Base-by-base conservation (phyloP, 2,888 invertebrate species). In the Euspilapteryx auroguttella region DNA sequence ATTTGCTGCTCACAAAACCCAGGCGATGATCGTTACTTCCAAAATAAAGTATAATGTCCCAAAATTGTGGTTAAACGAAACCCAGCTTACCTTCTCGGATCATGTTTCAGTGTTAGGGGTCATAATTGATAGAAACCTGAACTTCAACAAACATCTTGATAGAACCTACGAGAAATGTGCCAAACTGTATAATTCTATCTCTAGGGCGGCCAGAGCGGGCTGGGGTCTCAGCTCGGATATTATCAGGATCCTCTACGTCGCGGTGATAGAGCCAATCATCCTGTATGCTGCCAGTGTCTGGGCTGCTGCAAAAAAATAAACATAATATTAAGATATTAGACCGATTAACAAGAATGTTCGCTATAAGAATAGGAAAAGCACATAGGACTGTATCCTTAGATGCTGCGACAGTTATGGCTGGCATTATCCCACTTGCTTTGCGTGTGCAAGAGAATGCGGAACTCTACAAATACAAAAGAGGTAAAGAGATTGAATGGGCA, bases 211-310 rank as follows among this genome's bases (percentile, higher is more conserved):
- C 5, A 14, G 12, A 9, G 12, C 14, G 6, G 10, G 11, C 2
- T 25, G 26, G 26, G 26, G 26, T 3, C 14, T 25, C 3, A 17
- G 25, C n/a, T 10, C 21, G 6, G 30, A 30, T 7, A 20, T 30
- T n/a, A 14, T 25, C 6, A 20, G 21, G 21, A 4, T 14, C 2
- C 3, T 28, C 4, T 21, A 21, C 12, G 9, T 10, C 9, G 21
- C 28, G 9, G 22, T 21, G 4, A 2, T 25, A 6, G 30, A 30
- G 15, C 30, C 30, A 2, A 26, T 26, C 2, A 9, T 30, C 7
- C 12, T 30, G 14, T 30, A 30, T 15, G 30, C 22, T 3, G 26
- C 26, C 5, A 8, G 30, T 3, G 30, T 12, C n/a, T 30, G 30
- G 30, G 30, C 21, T 2, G 21, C 25, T 5, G 26, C 26, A n/a